These are phyloP conservation scores for Mastigias papua DNA, from an alignment of 30 jellyfish, hydroid and myxozoan genomes.

Conservation along the genomic window DNA sequence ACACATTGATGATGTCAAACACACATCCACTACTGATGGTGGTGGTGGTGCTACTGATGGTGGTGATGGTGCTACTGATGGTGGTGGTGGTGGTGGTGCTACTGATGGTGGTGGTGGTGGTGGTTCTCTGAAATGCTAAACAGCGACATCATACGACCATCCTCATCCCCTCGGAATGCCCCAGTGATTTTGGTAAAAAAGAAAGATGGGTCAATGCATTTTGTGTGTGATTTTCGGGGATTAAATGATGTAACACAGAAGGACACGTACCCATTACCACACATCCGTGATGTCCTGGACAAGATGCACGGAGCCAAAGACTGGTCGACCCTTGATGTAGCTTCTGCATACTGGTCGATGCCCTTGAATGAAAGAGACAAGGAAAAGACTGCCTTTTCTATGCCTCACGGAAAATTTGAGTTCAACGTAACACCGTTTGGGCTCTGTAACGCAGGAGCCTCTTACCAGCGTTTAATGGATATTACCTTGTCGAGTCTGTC, in stretches of 20 bases:
- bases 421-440: too few species aligned
- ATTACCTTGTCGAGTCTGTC: too few species aligned
- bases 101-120: too few species aligned
- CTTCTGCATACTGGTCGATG: too few species aligned
- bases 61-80: not conserved
- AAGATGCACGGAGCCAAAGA: too few species aligned
- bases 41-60: not conserved
- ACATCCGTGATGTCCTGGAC: slow-evolving; percentile 54
- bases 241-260: slow-evolving; percentile 40
- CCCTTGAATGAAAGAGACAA: slow-evolving; percentile 26
- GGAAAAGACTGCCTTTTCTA: too few species aligned
- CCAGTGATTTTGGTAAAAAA: slow-evolving; percentile 34
- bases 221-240: slow-evolving; percentile 64
- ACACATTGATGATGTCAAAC: slow-evolving; percentile 16
- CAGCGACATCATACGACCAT: slow-evolving; percentile 42
- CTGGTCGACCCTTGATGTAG: too few species aligned
- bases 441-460: too few species aligned
- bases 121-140: slow-evolving; percentile 10
- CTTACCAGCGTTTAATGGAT: too few species aligned
- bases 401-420: too few species aligned
- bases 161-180: slow-evolving; percentile 63
- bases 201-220: slow-evolving; percentile 24
- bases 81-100: not conserved
- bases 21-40: not conserved
- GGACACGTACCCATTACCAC: slow-evolving; percentile 72